Conservation (phyloP, 2,888 invertebrate genomes). For the Nephrotoma guestfalica region DNA sequence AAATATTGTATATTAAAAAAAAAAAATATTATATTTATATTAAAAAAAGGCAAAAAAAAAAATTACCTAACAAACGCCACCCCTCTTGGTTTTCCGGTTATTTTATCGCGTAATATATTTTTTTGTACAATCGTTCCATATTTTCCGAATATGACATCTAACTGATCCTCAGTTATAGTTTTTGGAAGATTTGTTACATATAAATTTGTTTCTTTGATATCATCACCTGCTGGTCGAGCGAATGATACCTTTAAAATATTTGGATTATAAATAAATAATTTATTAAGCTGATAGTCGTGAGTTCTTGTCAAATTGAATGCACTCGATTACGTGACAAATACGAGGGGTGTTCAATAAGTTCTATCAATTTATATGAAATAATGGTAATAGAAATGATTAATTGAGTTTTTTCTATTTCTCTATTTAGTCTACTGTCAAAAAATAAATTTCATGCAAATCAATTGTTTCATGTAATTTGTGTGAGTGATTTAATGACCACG, state of each 20-base stretch:
- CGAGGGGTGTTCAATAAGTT: too few relatives aligned
- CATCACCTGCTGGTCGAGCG: constrained; percentile 80
- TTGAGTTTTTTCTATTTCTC: too few relatives aligned
- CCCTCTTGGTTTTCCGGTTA: constrained; percentile 74
- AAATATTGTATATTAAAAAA: constrained; percentile 8
- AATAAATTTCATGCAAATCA: too few relatives aligned
- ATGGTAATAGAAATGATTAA: too few relatives aligned
- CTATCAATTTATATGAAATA: too few relatives aligned
- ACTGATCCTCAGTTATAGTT: constrained; percentile 65
- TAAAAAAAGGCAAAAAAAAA: constrained; percentile 5
- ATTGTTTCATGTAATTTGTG: too few relatives aligned
- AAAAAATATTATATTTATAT: neutral
- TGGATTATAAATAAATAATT: neutral
- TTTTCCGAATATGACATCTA: constrained; percentile 72
- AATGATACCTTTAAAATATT: constrained; percentile 54
- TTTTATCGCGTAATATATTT: constrained; percentile 77
- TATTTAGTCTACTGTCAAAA: too few relatives aligned
- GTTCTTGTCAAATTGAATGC: neutral
- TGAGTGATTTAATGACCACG: too few relatives aligned
- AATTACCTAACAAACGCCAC: constrained; percentile 81
- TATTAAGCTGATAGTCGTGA: neutral
- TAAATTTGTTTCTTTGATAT: constrained; percentile 85
- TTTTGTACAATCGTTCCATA: constrained; percentile 87
- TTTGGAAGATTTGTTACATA: constrained; percentile 88
- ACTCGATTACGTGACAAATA: neutral